A percentile compares a stretch with the other conserved stretches of the same genome.
Evolutionary conservation across 2,888 invertebrate genomes (phyloP).

Genomic region (Stratiomys singularior): DNA sequence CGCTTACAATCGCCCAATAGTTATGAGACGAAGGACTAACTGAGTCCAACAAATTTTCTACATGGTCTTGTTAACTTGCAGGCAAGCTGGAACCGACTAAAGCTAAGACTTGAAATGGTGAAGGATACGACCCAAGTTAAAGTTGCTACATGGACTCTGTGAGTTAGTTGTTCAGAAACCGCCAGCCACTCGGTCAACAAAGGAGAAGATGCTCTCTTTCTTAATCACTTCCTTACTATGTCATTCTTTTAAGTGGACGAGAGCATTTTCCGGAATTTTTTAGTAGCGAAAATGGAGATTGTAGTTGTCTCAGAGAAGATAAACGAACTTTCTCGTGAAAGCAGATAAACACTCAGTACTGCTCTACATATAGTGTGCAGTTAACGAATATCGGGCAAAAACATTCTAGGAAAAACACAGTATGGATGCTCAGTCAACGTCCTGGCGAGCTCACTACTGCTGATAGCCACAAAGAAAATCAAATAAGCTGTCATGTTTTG

Average conservation of each 20-base stretch:
- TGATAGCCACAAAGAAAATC: not conserved
- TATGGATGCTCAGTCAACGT: not conserved
- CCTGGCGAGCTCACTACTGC: not conserved
- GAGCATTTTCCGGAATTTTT: slow-evolving; percentile 31
- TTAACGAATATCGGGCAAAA: not conserved
- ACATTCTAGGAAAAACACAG: not conserved
- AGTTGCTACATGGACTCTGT: too few species aligned
- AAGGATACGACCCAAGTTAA: not conserved
- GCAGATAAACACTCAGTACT: not conserved
- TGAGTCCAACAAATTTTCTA: slow-evolving; percentile 20
- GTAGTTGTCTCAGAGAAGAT: not conserved
- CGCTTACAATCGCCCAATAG: slow-evolving; percentile 29
- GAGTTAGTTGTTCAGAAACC: not conserved
- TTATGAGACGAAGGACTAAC: slow-evolving; percentile 6
- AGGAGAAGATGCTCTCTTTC: slow-evolving; percentile 15
- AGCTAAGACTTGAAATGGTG: too few species aligned
- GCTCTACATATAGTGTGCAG: too few species aligned
- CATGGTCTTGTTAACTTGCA: not conserved
- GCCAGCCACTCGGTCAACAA: not conserved
- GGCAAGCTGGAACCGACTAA: not conserved
- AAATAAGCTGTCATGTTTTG: not conserved
- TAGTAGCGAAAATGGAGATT: slow-evolving; percentile 18
- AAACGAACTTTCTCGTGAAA: not conserved
- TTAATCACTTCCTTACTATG: slow-evolving; percentile 42
- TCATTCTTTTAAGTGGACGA: slow-evolving; percentile 25